Evolutionary conservation across 2,113 vertebrate species (phyloP), one percentile per base, ranked within the genome.

Genomic region (Jaculus jaculus): DNA sequence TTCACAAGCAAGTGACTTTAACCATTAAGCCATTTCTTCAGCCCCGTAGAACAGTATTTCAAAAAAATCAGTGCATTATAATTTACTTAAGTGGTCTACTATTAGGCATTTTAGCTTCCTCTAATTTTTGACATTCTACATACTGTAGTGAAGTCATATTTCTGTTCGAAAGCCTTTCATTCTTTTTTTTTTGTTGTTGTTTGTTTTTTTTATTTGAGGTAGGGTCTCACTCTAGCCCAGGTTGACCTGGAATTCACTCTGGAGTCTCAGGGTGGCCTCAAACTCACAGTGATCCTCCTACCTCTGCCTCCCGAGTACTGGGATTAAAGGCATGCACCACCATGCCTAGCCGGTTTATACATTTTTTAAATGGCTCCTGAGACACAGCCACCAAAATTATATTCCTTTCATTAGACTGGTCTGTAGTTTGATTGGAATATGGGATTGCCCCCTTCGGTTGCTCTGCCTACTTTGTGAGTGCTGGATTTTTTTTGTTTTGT

Each of bases 301-400:
- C 54, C 54, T 54, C 54, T 54, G 54, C 54, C 54, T 54, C 54
- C 54, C 54, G 15, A 54, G 54, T 54, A 12, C 11, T 54, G 15
- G 54, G 54, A 54, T 54, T 54, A 54, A 54, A 54, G 54, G 54
- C 54, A 12, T 54, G 54, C 15, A 16, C 54, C 54, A 7, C 54
- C 54, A 16, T 54, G 54, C 54, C 54, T 12, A 16, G 54, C 54
- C 54, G 6, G 6, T 54, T 83, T 51, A 87, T 83, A 66, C 11
- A 7, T 79, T 80, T 92, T 90, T 88, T 75, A 65, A 71, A 87
- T 54, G 86, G 65, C 81, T 96, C 60, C 89, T 92, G 82, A 92
- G 51, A 84, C n/a, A 37, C 34, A 54, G 8, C 47, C 2, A 11
- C 82, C 11, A 89, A 89, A 65, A 88, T 94, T 66, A 34, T 20